phyloP scores from a whole-genome alignment of 2,888 invertebrate genomes.

The Papilio elwesi region DNA sequence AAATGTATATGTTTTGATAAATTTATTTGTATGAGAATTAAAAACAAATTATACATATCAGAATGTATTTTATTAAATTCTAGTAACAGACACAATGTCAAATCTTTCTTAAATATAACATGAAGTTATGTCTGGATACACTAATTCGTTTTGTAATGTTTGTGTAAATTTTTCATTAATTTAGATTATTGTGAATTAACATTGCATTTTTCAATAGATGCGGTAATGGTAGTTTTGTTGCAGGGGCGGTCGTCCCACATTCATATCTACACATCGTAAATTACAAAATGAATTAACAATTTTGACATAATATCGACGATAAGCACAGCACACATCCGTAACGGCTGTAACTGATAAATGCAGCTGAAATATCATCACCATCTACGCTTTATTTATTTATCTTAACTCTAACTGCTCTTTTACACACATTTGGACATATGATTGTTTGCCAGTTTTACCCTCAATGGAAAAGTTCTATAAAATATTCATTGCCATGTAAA shows the following conservation, averaged over 20 bases:
- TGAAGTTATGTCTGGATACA: slow-evolving; percentile 5
- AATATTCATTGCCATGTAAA: too few relatives aligned
- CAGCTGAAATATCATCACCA: too few relatives aligned
- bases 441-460: too few relatives aligned
- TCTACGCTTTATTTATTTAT: too few relatives aligned
- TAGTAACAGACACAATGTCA: slow-evolving; percentile 3
- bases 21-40: slow-evolving; percentile 42
- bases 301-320: too few relatives aligned
- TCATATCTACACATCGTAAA: neutral
- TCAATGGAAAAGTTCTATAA: too few relatives aligned
- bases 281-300: too few relatives aligned
- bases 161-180: neutral
- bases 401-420: too few relatives aligned
- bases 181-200: neutral
- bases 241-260: too few relatives aligned
- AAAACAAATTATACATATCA: slow-evolving; percentile 45
- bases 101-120: neutral
- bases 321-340: too few relatives aligned
- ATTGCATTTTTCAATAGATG: neutral
- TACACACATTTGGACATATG: too few relatives aligned
- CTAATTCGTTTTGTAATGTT: neutral
- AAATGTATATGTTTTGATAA: slow-evolving; percentile 44
- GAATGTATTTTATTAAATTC: slow-evolving; percentile 23
- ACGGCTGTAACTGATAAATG: too few relatives aligned
- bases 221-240: neutral